Base-by-base conservation (phyloP, 2,113 vertebrate genomes). In the Toxotes jaculatrix region DNA sequence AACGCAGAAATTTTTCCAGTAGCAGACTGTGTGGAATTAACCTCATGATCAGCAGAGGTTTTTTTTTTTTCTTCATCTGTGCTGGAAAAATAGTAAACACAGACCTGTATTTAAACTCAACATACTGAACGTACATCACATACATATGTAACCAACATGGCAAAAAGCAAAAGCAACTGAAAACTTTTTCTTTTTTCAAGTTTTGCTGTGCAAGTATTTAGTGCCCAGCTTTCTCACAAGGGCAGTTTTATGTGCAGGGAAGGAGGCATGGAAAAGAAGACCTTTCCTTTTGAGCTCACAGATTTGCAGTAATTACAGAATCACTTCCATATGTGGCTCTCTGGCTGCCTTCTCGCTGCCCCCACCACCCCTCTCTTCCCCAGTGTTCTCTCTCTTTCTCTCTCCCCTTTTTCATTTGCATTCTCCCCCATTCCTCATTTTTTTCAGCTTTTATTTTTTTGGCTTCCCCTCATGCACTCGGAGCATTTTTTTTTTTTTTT, bases 261-360 rank as follows among this genome's bases (percentile, higher is more conserved):
- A 90, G 89, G 87, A 94, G 93, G 91, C 89, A 93, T 93, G 92
- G 93, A 94, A 93, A 94, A 93, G 92, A 92, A 94, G 92, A 94
- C 89, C 93, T 94, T 95, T 95, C 93, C 92, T 93, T 93, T 93
- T 91, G 92, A 94, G 94, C 95, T 94, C 93, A 94, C 92, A 95
- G 94, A 95, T 95, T 95, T 95, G 92, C 94, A 92, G 90, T 95
- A 95, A 95, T 96, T 95, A 95, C 94, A 93, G 92, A 96, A 96
- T 95, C 86, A 94, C 94, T 95, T 96, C 95, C 95, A 96, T 94
- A 96, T 96, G 95, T 95, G 94, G 90, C 90, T 93, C 92, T 91
- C 93, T 93, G 94, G 91, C 93, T 94, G 93, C 93, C 90, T 93
- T 86, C 91, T 90, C 31, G 65, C 91, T 93, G 92, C 91, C 89